These are phyloP conservation scores for Heterohyrax brucei DNA, from an alignment of 2,797 vertebrate species.

Conservation along the genomic window DNA sequence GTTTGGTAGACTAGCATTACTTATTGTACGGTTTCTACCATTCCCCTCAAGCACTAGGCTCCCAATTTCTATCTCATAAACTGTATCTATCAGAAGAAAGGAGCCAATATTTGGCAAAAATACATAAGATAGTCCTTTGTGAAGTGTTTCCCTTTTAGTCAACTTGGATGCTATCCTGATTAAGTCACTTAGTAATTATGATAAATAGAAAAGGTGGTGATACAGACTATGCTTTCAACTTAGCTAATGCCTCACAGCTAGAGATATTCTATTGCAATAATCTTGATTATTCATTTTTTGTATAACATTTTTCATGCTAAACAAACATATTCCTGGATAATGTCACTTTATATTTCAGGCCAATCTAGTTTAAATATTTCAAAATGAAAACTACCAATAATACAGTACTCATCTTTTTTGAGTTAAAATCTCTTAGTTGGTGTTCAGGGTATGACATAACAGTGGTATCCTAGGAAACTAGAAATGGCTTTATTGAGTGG, in stretches of 20 bases:
- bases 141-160: neutral
- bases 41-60: neutral
- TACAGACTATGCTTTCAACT: neutral
- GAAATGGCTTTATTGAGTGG: neutral
- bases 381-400: neutral
- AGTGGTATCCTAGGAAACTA: neutral
- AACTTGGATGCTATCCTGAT: neutral
- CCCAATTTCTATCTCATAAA: conserved; percentile 38
- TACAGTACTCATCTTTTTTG: neutral
- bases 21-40: conserved; percentile 38
- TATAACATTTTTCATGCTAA: neutral
- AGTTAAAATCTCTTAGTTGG: neutral
- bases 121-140: conserved; percentile 12
- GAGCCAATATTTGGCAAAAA: conserved; percentile 32
- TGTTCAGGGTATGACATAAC: neutral
- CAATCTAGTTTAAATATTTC: neutral
- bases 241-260: neutral
- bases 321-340: neutral
- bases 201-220: neutral
- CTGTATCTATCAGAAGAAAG: conserved; percentile 28
- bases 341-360: conserved; percentile 15
- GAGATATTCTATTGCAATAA: neutral
- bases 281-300: neutral
- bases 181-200: neutral
- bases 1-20: conserved; percentile 26